Conservation (phyloP, 1,140 invertebrate species). For the Lepidotrigona ventralis region DNA sequence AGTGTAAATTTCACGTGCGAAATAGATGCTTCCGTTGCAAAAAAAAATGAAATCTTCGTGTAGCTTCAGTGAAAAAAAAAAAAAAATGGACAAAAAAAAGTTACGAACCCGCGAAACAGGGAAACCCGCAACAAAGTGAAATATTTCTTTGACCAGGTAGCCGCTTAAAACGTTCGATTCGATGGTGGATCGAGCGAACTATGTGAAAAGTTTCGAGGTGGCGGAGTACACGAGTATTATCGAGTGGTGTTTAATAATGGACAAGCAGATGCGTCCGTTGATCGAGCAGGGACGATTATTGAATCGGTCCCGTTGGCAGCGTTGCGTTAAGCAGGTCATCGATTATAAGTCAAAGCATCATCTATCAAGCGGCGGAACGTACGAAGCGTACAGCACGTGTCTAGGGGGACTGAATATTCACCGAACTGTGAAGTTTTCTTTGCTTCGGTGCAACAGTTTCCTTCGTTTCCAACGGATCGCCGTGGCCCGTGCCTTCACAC, state of each 20-base stretch:
- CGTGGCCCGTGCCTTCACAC: conserved; percentile 72
- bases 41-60: too few species aligned
- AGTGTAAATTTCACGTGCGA: too few species aligned
- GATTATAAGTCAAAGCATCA: conserved; percentile 39
- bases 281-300: conserved; percentile 13
- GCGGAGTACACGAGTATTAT: background rate
- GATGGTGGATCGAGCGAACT: background rate
- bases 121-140: too few species aligned
- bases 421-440: conserved; percentile 50
- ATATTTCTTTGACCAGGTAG: too few species aligned
- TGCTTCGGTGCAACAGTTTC: conserved; percentile 58
- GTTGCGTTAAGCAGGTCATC: conserved; percentile 21
- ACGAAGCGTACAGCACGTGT: conserved; percentile 2
- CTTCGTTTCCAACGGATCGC: conserved; percentile 48
- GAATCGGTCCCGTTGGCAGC: background rate
- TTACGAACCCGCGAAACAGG: too few species aligned
- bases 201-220: background rate
- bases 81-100: too few species aligned
- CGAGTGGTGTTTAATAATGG: conserved; percentile 6
- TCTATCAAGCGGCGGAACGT: conserved; percentile 13
- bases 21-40: too few species aligned
- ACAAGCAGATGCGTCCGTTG: background rate
- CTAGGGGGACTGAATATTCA: conserved; percentile 35
- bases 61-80: too few species aligned
- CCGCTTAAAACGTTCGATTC: too few species aligned